Evolutionary conservation across 2,797 vertebrate species (phyloP).

Genomic region (Anabas testudineus): DNA sequence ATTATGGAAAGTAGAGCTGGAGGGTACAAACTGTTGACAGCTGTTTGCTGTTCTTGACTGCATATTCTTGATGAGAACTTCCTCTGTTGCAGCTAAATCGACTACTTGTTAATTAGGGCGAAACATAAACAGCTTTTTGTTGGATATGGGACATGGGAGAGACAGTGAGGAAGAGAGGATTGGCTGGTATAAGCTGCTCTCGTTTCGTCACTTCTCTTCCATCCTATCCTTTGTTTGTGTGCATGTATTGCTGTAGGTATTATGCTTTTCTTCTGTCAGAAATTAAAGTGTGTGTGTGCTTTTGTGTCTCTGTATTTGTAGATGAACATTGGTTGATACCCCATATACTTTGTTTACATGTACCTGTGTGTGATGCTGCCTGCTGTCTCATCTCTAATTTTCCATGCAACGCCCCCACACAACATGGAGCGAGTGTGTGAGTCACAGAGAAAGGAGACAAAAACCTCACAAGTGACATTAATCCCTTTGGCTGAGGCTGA

Average conservation of each 20-base stretch:
- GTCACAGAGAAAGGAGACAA: conserved; percentile 26
- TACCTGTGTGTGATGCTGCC: conserved; percentile 3
- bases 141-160: conserved; percentile 57
- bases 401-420: conserved; percentile 24
- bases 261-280: conserved; percentile 48
- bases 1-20: conserved; percentile 58
- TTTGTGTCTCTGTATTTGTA: conserved; percentile 4
- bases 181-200: conserved; percentile 52
- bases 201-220: conserved; percentile 43
- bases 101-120: conserved; percentile 67
- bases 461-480: conserved; percentile 48
- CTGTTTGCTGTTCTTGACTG: conserved; percentile 62
- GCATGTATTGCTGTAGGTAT: conserved; percentile 34
- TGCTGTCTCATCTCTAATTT: conserved; percentile 32
- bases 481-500: conserved; percentile 36
- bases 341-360: conserved; percentile 2
- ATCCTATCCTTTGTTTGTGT: conserved; percentile 34
- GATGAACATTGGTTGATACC: not conserved
- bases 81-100: conserved; percentile 54
- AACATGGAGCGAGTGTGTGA: conserved; percentile 26
- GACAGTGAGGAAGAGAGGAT: conserved; percentile 22
- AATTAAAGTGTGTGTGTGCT: conserved; percentile 34
- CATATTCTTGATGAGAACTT: conserved; percentile 58
- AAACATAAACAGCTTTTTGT: conserved; percentile 62
- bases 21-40: conserved; percentile 69